Evolutionary conservation across 2,888 invertebrate genomes (phyloP).

Genomic region (Cephus spinipes): DNA sequence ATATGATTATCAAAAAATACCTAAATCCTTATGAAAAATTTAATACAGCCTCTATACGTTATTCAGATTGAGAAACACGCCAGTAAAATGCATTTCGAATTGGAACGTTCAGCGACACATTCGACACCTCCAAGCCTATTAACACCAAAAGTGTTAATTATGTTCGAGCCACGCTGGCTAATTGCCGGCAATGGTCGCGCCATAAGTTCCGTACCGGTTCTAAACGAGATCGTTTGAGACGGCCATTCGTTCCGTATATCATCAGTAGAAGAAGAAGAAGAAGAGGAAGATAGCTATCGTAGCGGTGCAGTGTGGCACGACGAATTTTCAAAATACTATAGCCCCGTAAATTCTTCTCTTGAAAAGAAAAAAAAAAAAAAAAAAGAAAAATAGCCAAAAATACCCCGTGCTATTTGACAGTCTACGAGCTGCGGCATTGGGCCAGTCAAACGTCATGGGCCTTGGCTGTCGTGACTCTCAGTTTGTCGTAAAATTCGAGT

Average conservation of each 20-base stretch:
- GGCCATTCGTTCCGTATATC: not conserved
- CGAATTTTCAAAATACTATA: not conserved
- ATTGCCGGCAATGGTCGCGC: slow-evolving; percentile 52
- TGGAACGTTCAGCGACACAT: slow-evolving; percentile 39
- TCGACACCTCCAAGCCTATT: slow-evolving; percentile 61
- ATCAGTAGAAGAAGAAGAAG: not conserved
- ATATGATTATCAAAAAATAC: not conserved
- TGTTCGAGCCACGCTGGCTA: slow-evolving; percentile 55
- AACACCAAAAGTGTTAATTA: slow-evolving; percentile 62
- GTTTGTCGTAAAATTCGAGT: slow-evolving; percentile 20
- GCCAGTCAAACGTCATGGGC: not conserved
- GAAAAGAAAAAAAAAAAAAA: not conserved
- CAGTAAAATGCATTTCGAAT: slow-evolving; percentile 11
- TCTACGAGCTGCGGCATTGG: not conserved
- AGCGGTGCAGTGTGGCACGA: not conserved
- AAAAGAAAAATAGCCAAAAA: not conserved
- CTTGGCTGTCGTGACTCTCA: not conserved
- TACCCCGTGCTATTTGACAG: not conserved
- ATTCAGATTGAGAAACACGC: not conserved
- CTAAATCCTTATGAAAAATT: not conserved
- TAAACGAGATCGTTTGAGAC: slow-evolving; percentile 50
- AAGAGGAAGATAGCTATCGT: not conserved
- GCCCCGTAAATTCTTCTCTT: not conserved
- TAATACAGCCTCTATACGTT: not conserved
- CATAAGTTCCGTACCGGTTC: slow-evolving; percentile 25